Conservation (phyloP, 2,113 vertebrate species). For the Neodon shergylaensis region DNA sequence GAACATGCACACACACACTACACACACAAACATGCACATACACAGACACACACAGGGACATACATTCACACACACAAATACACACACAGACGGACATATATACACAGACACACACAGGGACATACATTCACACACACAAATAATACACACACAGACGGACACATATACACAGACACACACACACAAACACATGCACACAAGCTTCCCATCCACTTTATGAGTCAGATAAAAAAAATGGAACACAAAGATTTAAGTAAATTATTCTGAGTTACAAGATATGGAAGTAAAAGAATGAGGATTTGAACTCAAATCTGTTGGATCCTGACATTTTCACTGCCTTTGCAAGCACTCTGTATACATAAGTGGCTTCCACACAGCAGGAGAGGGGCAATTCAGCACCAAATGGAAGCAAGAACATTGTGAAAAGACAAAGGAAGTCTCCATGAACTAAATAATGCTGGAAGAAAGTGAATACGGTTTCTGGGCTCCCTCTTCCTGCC, state of each 20-base stretch:
- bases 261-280: not conserved
- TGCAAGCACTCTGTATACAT: not conserved
- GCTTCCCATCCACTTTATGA: not conserved
- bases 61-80: not conserved
- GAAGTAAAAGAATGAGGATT: not conserved
- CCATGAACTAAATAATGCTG: not conserved
- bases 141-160: not conserved
- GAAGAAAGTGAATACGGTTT: not conserved
- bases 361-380: not conserved
- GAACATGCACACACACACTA: too few relatives aligned
- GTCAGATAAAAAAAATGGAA: not conserved
- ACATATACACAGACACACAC: not conserved
- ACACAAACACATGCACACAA: not conserved
- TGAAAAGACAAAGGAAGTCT: not conserved
- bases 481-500: not conserved
- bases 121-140: not conserved
- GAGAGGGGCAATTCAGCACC: not conserved
- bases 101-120: not conserved
- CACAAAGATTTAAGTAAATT: not conserved
- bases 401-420: not conserved
- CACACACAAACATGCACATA: too few relatives aligned
- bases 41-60: too few relatives aligned
- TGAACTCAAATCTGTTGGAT: not conserved
- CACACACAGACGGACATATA: not conserved
- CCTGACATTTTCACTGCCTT: not conserved